Conservation (phyloP, 2,113 vertebrate genomes). For the Amphiprion ocellaris region DNA sequence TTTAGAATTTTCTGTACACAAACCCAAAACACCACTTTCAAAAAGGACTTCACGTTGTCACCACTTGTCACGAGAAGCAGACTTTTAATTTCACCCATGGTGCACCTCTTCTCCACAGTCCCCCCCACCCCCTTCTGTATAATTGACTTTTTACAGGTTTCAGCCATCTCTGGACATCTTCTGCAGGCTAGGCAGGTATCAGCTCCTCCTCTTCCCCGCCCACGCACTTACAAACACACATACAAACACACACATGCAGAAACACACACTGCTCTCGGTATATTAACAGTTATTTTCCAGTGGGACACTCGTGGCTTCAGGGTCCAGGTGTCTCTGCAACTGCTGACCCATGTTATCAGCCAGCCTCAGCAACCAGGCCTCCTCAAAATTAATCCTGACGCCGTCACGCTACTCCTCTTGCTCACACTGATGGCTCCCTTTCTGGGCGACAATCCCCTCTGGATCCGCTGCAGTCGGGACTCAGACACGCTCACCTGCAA, state of each 20-base stretch:
- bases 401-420: slow-evolving; percentile 44
- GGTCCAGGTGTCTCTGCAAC: slow-evolving; percentile 77
- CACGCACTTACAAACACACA: slow-evolving; percentile 2
- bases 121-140: slow-evolving; percentile 18
- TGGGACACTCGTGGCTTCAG: slow-evolving; percentile 63
- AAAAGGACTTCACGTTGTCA: slow-evolving; percentile 30
- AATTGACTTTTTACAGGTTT: slow-evolving; percentile 74
- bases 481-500: slow-evolving; percentile 70
- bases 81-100: slow-evolving; percentile 78
- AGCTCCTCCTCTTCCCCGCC: slow-evolving; percentile 10
- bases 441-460: slow-evolving; percentile 53
- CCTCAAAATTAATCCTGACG: slow-evolving; percentile 75
- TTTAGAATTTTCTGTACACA: slow-evolving; percentile 15
- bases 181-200: slow-evolving; percentile 48
- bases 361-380: slow-evolving; percentile 65
- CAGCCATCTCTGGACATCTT: slow-evolving; percentile 62
- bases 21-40: slow-evolving; percentile 8
- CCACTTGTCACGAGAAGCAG: slow-evolving; percentile 57
- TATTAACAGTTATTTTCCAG: slow-evolving; percentile 71
- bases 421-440: slow-evolving; percentile 55
- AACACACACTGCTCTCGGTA: slow-evolving; percentile 29
- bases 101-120: slow-evolving; percentile 56
- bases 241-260: slow-evolving; percentile 24
- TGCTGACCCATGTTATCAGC: slow-evolving; percentile 78
- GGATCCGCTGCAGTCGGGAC: slow-evolving; percentile 42